Evolutionary conservation across 2,888 invertebrate species (phyloP), one percentile per base, ranked within the genome.

Genomic region (Zaprionus obscuricornis): DNA sequence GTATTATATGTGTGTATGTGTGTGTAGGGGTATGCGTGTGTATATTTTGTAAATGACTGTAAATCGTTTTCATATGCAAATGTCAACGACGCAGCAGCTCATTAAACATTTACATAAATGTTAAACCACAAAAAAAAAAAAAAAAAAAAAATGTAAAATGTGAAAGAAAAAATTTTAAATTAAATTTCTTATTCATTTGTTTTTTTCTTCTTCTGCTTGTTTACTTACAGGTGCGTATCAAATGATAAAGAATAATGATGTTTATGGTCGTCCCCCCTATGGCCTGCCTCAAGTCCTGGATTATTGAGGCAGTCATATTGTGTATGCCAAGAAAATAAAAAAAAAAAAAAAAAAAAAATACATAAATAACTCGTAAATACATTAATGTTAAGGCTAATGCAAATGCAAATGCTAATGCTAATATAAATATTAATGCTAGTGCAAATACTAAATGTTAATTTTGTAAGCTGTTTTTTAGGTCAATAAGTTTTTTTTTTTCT

Each of bases 251-350:
- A 22, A 22, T 22, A 8, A 8, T 4, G 5, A 36, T n/a, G n/a
- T 62, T 54, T 49, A 55, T 45, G 34, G 33, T 55, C 66, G 47
- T 63, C 83, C n/a, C n/a, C n/a, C n/a, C n/a, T n/a, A n/a, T n/a
- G n/a, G 82, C 60, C 84, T 82, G 82, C 85, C 82, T 82, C 82
- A 82, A 82, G 85, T 83, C 82, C 82, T 85, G 82, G 82, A 82
- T 85, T 82, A 82, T 82, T 82, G 82, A 85, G 82, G 77, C 83
- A 74, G 84, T 59, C 74, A 72, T 66, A 40, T 36, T 45, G 47
- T 59, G 50, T 43, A 10, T 43, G 17, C 5, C 8, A 36, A 39
- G 24, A 11, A 31, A 14, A n/a, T 11, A 7, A 33, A n/a, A n/a
- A n/a, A n/a, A n/a, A n/a, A n/a, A 47, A 31, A 11, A 20, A 7